Evolutionary conservation across 2,888 invertebrate species (phyloP).

Genomic region (Timema podura): DNA sequence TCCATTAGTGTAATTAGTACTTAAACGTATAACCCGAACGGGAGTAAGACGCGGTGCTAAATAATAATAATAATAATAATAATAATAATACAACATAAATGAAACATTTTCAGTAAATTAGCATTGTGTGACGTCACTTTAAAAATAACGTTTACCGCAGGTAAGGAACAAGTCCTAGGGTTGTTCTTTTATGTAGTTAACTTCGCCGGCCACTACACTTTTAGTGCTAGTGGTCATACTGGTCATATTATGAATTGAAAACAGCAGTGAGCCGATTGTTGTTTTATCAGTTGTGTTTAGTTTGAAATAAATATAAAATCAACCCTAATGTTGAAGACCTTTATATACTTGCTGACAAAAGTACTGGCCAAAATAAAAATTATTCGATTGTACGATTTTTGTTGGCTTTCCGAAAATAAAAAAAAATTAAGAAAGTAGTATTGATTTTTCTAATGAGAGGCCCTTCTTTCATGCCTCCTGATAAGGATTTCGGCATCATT

Average conservation of each 20-base stretch:
- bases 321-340: neutral
- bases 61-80: no score
- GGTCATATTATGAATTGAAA: no score
- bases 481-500: neutral
- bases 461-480: neutral
- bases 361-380: neutral
- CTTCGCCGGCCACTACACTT: neutral
- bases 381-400: neutral
- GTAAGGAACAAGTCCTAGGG: neutral
- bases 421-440: neutral
- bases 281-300: neutral
- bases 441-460: neutral
- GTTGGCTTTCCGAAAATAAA: neutral
- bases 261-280: neutral
- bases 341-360: neutral
- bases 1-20: no score
- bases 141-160: constrained; percentile 4
- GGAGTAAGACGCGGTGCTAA: no score
- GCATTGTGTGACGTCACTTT: neutral
- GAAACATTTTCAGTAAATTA: no score
- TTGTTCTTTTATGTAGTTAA: neutral
- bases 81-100: no score
- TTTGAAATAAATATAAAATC: neutral
- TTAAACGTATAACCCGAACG: no score
- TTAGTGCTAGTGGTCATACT: no score